Evolutionary conservation across 2,797 vertebrate species (phyloP).

Genomic region (Glossophaga mutica): DNA sequence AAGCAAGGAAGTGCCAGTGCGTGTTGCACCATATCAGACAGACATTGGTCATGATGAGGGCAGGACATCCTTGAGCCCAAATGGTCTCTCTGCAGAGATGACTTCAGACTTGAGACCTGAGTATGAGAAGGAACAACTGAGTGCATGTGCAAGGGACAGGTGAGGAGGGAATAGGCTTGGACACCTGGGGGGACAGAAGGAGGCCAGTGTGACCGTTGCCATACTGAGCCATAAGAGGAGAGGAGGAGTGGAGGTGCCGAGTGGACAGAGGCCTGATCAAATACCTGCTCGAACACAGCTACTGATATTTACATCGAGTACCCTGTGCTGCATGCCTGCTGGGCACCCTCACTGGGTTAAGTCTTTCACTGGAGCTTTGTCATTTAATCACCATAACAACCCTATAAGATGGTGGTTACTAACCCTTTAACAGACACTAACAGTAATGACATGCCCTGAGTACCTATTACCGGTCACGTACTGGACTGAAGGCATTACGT

Average conservation of each 20-base stretch:
- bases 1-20: background rate
- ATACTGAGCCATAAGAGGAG: background rate
- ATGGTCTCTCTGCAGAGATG: background rate
- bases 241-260: background rate
- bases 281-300: background rate
- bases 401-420: background rate
- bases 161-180: background rate
- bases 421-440: background rate
- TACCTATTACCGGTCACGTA: fast-evolving
- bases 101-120: background rate
- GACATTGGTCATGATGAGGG: background rate
- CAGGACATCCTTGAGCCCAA: background rate
- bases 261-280: background rate
- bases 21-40: background rate
- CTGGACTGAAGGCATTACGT: background rate
- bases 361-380: background rate
- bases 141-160: background rate
- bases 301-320: background rate
- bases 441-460: background rate
- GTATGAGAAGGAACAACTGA: background rate
- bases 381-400: background rate
- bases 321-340: background rate
- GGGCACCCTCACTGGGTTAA: background rate
- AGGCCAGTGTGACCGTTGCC: background rate
- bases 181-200: background rate